Percentiles rank a stretch among this genome's conserved stretches.
Conservation (phyloP, 2,113 vertebrate species). For the Epinephelus fuscoguttatus region DNA sequence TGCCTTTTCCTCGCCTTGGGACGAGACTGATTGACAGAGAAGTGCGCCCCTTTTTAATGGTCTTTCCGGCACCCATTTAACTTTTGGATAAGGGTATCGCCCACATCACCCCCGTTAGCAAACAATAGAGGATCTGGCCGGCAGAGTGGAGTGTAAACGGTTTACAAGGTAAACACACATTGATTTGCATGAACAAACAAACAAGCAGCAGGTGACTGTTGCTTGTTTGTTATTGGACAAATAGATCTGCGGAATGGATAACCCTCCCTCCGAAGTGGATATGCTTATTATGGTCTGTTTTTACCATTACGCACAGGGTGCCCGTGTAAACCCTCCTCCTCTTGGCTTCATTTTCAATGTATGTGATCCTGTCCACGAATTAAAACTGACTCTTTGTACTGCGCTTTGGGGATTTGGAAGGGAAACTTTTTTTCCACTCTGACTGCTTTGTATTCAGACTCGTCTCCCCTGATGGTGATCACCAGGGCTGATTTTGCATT, state of each 20-base stretch:
- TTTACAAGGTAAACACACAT: conserved; percentile 81
- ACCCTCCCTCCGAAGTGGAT: conserved; percentile 15
- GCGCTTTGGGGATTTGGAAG: conserved; percentile 43
- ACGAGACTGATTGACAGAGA: conserved; percentile 85
- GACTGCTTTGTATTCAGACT: conserved; percentile 30
- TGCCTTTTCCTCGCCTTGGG: conserved; percentile 83
- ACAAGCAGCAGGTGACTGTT: conserved; percentile 67
- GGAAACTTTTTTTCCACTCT: neutral
- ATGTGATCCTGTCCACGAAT: conserved; percentile 40
- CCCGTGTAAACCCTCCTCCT: conserved; percentile 54
- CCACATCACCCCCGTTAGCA: conserved; percentile 80
- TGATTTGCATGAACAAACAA: conserved; percentile 83
- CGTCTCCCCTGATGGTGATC: neutral
- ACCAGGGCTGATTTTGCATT: neutral
- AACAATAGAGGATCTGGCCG: conserved; percentile 83
- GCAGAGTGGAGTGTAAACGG: conserved; percentile 74
- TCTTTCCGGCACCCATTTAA: conserved; percentile 85
- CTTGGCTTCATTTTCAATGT: conserved; percentile 49
- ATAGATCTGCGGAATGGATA: conserved; percentile 48
- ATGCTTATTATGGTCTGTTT: conserved; percentile 65
- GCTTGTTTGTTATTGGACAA: conserved; percentile 54
- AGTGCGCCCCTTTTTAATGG: conserved; percentile 83
- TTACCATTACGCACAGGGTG: conserved; percentile 58
- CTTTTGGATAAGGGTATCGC: conserved; percentile 80
- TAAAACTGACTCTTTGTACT: conserved; percentile 54